Conservation (phyloP, 1,140 invertebrate species). For the Neuroterus valhalla region DNA sequence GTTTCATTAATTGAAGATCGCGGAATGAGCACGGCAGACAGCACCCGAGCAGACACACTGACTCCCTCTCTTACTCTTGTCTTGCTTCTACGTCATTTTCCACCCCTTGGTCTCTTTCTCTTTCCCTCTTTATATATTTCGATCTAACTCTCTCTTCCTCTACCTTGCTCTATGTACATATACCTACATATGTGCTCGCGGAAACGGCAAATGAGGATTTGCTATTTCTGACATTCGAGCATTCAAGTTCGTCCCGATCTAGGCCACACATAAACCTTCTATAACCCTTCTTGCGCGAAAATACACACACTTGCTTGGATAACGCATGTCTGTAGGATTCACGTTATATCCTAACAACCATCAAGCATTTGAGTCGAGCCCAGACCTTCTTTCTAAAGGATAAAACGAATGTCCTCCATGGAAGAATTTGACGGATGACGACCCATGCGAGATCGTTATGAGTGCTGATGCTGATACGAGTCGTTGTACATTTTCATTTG, state of each 20-base stretch:
- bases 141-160: slow-evolving; percentile 43
- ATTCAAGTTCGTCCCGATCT: slow-evolving; percentile 73
- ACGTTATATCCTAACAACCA: slow-evolving; percentile 38
- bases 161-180: slow-evolving; percentile 18
- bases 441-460: slow-evolving; percentile 65
- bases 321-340: slow-evolving; percentile 33
- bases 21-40: slow-evolving; percentile 73
- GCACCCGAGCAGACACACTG: slow-evolving; percentile 64
- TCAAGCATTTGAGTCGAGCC: slow-evolving; percentile 43
- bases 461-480: slow-evolving; percentile 52
- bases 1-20: slow-evolving; percentile 77
- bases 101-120: slow-evolving; percentile 47
- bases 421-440: slow-evolving; percentile 66
- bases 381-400: slow-evolving; percentile 59
- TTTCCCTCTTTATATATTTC: slow-evolving; percentile 42
- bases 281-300: slow-evolving; percentile 37
- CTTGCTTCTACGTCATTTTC: slow-evolving; percentile 50
- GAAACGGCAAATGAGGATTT: slow-evolving; percentile 72
- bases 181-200: slow-evolving; percentile 60
- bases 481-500: slow-evolving; percentile 50
- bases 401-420: slow-evolving; percentile 56
- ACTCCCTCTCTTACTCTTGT: slow-evolving; percentile 49
- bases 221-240: slow-evolving; percentile 71
- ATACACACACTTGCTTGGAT: slow-evolving; percentile 35
- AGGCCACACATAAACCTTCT: slow-evolving; percentile 62